Percentiles rank a stretch among this genome's conserved stretches.
These are phyloP conservation scores for Osmerus mordax DNA, from an alignment of 2,113 vertebrate genomes.

Conservation along the genomic window DNA sequence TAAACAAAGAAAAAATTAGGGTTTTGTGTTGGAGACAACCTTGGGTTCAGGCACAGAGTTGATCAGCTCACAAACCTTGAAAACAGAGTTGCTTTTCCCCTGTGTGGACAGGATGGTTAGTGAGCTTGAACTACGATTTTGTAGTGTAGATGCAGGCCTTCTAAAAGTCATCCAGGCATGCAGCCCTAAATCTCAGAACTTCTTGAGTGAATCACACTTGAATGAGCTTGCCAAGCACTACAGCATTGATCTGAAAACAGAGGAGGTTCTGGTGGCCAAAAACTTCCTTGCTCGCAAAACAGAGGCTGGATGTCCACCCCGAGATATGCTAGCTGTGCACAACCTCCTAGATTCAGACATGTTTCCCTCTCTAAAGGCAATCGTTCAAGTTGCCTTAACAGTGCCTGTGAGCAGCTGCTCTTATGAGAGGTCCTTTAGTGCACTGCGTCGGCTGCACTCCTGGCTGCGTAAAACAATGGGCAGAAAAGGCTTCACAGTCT, in stretches of 20 bases:
- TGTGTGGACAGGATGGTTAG: constrained; percentile 25
- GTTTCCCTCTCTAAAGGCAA: no score
- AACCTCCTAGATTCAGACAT: no score
- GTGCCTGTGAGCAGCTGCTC: neutral
- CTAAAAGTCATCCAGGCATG: constrained; percentile 30
- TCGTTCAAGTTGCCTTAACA: neutral
- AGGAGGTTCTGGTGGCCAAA: no score
- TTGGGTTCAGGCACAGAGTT: constrained; percentile 20
- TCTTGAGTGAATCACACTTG: neutral
- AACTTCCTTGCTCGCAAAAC: no score
- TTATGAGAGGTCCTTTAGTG: constrained; percentile 16
- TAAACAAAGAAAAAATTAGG: constrained; percentile 20
- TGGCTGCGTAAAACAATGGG: constrained; percentile 10
- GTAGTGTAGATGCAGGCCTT: constrained; percentile 20
- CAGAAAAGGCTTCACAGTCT: constrained; percentile 22
- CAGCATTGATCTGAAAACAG: no score
- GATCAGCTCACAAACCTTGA: constrained; percentile 6
- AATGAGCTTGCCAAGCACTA: no score
- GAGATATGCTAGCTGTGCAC: no score
- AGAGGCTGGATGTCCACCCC: no score
- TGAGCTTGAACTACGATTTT: constrained; percentile 22
- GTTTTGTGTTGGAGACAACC: constrained; percentile 21
- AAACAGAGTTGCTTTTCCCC: constrained; percentile 24
- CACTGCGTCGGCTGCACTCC: neutral
- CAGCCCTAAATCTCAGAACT: constrained; percentile 20